These are phyloP conservation scores for Leptobrachium ailaonicum DNA, from an alignment of 2,113 vertebrate species.

Conservation along the genomic window DNA sequence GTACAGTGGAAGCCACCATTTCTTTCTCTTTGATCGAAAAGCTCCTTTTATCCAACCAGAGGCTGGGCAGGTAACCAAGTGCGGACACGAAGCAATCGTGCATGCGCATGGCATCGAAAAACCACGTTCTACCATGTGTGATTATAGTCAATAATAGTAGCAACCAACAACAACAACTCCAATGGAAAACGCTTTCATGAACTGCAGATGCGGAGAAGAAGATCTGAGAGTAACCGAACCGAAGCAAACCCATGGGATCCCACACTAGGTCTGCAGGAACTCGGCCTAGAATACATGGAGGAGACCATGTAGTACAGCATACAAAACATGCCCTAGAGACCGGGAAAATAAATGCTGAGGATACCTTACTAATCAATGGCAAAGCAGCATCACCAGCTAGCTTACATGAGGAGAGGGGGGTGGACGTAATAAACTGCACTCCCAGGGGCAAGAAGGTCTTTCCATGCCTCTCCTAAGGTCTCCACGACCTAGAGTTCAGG, in stretches of 20 bases:
- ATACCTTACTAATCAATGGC: slow-evolving; percentile 36
- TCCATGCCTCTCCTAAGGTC: slow-evolving; percentile 8
- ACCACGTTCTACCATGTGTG: too few relatives aligned
- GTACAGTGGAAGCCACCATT: too few relatives aligned
- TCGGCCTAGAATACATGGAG: not conserved
- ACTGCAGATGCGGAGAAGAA: too few relatives aligned
- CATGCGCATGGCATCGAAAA: too few relatives aligned
- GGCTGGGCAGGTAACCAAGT: too few relatives aligned
- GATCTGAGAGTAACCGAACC: not conserved
- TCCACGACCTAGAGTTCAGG: slow-evolving; percentile 13
- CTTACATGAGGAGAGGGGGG: slow-evolving; percentile 1
- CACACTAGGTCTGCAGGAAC: not conserved
- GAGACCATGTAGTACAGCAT: slow-evolving; percentile 13
- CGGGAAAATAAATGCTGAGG: slow-evolving; percentile 37
- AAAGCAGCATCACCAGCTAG: slow-evolving; percentile 16
- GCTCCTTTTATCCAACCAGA: too few relatives aligned
- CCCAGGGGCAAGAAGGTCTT: slow-evolving; percentile 11
- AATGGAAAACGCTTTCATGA: too few relatives aligned
- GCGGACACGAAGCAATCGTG: too few relatives aligned
- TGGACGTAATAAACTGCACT: slow-evolving; percentile 23
- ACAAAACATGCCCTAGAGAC: slow-evolving; percentile 18
- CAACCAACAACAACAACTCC: too few relatives aligned
- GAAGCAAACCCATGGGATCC: not conserved
- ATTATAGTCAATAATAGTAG: too few relatives aligned
- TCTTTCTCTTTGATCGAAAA: too few relatives aligned